Conservation (phyloP, 2,888 invertebrate genomes). For the Agriopis aurantiaria region DNA sequence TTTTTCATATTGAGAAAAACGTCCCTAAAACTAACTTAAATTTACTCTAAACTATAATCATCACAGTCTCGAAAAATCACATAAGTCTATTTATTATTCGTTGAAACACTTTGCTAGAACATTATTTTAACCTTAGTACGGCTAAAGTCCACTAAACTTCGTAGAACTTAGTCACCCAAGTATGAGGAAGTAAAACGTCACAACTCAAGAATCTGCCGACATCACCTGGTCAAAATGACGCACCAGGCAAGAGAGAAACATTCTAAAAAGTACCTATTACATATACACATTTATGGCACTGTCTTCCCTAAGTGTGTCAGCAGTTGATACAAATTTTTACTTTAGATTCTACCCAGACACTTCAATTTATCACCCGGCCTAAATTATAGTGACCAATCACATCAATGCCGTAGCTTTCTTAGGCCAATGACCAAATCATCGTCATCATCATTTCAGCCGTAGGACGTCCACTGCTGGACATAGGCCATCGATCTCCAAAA, state of each 20-base stretch:
- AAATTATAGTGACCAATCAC: background rate
- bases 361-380: background rate
- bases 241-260: constrained; percentile 11
- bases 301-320: constrained; percentile 9
- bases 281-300: constrained; percentile 17
- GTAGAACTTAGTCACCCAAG: constrained; percentile 30
- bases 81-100: constrained; percentile 59
- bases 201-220: constrained; percentile 8
- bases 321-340: background rate
- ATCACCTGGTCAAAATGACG: constrained; percentile 19
- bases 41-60: constrained; percentile 61
- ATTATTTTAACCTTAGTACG: constrained; percentile 5
- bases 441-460: background rate
- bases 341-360: constrained; percentile 2
- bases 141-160: constrained; percentile 18
- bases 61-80: constrained; percentile 83
- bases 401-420: background rate
- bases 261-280: background rate
- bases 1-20: constrained; percentile 30
- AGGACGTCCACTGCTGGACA: too few relatives aligned
- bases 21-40: constrained; percentile 31
- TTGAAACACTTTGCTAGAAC: constrained; percentile 60
- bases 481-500: too few relatives aligned
- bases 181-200: constrained; percentile 27
- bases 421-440: background rate